A percentile compares a stretch with the other conserved stretches of the same genome.
Evolutionary conservation across 2,797 vertebrate genomes (phyloP).

Genomic region (Yasuhikotakia modesta): DNA sequence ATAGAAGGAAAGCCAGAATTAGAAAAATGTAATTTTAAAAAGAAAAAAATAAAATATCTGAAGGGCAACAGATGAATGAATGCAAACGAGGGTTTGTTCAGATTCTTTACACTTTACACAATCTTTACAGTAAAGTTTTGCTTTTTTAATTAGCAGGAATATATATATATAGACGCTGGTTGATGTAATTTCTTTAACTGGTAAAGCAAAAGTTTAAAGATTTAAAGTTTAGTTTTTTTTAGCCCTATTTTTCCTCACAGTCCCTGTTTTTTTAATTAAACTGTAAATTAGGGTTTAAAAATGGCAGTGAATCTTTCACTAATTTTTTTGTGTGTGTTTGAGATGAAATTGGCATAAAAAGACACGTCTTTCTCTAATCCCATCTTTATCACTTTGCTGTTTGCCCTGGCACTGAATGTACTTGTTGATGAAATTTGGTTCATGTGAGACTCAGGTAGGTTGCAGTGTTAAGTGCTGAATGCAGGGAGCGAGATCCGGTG

Average conservation of each 20-base stretch:
- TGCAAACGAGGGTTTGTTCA: conserved; percentile 82
- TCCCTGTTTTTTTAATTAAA: too few relatives aligned
- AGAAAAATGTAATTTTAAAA: conserved; percentile 92
- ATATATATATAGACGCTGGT: not conserved
- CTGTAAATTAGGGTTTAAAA: too few relatives aligned
- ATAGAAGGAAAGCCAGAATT: conserved; percentile 84
- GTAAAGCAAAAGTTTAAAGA: not conserved
- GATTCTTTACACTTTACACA: conserved; percentile 71
- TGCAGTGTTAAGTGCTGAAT: conserved; percentile 86
- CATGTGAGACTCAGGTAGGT: conserved; percentile 77
- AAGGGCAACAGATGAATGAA: conserved; percentile 82
- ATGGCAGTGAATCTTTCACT: too few relatives aligned
- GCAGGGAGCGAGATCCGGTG: conserved; percentile 72
- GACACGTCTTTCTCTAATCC: too few relatives aligned
- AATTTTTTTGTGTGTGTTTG: too few relatives aligned
- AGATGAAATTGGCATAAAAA: too few relatives aligned
- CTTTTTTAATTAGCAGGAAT: not conserved
- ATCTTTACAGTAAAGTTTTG: too few relatives aligned
- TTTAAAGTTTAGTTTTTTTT: too few relatives aligned
- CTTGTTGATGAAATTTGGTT: conserved; percentile 98
- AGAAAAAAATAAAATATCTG: conserved; percentile 86
- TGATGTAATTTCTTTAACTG: not conserved
- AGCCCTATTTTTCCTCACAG: too few relatives aligned
- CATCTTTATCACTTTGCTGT: conserved; percentile 65
- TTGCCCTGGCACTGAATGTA: conserved; percentile 88